Conservation (phyloP, 2,113 vertebrate genomes). For the Mormoops blainvillei region DNA sequence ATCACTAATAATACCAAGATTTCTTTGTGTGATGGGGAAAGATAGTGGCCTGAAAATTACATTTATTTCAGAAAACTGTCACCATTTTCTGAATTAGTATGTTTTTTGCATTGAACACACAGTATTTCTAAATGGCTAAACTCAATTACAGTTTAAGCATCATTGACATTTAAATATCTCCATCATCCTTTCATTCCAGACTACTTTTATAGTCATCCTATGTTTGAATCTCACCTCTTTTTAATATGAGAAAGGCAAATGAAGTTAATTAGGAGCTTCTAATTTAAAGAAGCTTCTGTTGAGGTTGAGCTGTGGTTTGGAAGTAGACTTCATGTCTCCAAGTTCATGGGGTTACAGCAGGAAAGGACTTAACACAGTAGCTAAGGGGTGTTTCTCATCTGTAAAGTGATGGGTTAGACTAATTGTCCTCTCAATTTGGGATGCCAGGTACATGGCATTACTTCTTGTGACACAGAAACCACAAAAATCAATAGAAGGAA, state of each 20-base stretch:
- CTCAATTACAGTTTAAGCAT: background rate
- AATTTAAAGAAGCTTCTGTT: background rate
- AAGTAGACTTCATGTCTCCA: background rate
- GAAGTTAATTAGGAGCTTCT: background rate
- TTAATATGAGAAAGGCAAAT: background rate
- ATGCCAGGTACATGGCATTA: background rate
- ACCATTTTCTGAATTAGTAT: background rate
- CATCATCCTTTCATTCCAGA: background rate
- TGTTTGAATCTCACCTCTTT: background rate
- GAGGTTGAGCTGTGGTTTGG: background rate
- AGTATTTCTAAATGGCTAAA: background rate
- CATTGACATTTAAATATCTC: background rate
- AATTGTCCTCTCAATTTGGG: background rate
- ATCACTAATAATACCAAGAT: background rate
- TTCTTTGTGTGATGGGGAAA: background rate
- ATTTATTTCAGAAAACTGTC: background rate
- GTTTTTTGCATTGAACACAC: background rate
- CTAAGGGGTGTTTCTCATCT: background rate
- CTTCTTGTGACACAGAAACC: background rate
- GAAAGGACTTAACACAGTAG: background rate
- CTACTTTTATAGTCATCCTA: background rate
- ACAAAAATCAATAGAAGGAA: background rate
- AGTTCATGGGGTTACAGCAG: background rate
- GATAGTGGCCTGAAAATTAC: background rate
- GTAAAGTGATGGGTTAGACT: background rate